A percentile compares a stretch with the other conserved stretches of the same genome.
Evolutionary conservation across 2,888 invertebrate species (phyloP).

Genomic region (Tenthredo scrophulariae): DNA sequence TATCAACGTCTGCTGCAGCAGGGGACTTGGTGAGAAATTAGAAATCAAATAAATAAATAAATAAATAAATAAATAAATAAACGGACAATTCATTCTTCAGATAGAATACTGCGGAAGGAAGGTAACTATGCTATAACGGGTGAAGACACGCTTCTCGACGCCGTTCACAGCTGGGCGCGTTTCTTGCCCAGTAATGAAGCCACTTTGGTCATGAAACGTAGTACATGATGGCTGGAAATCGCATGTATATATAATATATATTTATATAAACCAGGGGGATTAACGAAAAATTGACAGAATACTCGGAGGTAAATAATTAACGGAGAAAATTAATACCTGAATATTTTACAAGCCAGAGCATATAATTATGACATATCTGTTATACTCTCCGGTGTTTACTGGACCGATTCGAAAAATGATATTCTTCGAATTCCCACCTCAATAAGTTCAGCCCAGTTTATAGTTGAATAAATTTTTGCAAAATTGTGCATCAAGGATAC

Average conservation of each 20-base stretch:
- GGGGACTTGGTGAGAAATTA: neutral
- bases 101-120: neutral
- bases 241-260: neutral
- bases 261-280: neutral
- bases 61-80: neutral
- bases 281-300: neutral
- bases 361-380: no score
- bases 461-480: no score
- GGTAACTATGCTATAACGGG: conserved; percentile 14
- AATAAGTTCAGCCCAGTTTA: no score
- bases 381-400: no score
- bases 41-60: neutral
- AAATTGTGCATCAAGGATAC: no score
- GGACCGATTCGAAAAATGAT: neutral
- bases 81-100: neutral
- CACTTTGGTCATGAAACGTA: conserved; percentile 32
- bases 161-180: conserved; percentile 39
- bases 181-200: conserved; percentile 32
- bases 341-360: neutral
- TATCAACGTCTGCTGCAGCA: neutral
- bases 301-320: neutral
- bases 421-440: no score
- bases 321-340: neutral
- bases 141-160: conserved; percentile 35
- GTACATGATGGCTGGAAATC: neutral